phyloP scores from a whole-genome alignment of 1,140 invertebrate species.

The Helicoverpa armigera region DNA sequence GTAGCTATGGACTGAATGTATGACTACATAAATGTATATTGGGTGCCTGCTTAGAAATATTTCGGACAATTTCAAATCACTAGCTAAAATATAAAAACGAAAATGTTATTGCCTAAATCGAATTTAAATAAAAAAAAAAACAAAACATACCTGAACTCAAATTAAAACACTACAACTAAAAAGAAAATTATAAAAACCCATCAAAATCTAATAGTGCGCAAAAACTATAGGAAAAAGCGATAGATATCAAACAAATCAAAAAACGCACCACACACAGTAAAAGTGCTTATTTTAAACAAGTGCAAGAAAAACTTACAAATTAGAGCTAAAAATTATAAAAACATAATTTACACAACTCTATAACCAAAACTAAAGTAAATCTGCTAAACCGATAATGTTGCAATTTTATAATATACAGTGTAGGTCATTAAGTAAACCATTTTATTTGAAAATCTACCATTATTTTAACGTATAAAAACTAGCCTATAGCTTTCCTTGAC shows the following conservation, averaged over 20 bases:
- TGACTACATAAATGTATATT: neutral
- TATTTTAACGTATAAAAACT: neutral
- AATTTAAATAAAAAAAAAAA: too few species aligned
- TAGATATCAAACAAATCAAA: neutral
- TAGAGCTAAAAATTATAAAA: too few species aligned
- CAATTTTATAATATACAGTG: neutral
- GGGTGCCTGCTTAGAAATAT: too few species aligned
- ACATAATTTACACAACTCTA: neutral
- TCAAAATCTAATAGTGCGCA: neutral
- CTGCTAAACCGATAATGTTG: neutral
- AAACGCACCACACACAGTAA: conserved; percentile 25
- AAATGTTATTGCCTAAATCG: too few species aligned
- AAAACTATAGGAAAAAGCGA: conserved; percentile 6
- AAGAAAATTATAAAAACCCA: neutral
- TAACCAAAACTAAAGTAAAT: neutral
- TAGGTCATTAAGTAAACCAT: neutral
- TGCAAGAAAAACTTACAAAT: conserved; percentile 3
- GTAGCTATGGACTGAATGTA: neutral
- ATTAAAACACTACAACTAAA: neutral
- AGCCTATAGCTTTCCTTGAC: too few species aligned
- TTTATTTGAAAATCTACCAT: neutral
- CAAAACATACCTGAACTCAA: too few species aligned
- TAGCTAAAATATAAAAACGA: too few species aligned
- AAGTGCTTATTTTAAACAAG: conserved; percentile 14
- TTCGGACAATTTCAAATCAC: too few species aligned